Conservation (phyloP, 2,113 vertebrate genomes). For the Paramisgurnus dabryanus region DNA sequence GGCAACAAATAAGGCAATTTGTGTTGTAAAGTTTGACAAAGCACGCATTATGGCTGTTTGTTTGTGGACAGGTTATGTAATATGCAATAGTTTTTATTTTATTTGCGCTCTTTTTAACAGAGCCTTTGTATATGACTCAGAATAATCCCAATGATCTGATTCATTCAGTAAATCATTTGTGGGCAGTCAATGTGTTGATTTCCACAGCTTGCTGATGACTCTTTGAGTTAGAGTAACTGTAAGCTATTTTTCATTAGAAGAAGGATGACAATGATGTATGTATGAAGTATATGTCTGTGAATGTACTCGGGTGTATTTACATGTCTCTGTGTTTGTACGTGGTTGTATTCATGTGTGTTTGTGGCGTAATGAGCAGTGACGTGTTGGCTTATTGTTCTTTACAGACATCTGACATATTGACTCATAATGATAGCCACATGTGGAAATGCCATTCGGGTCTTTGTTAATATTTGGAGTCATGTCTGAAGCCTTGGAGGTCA, state of each 20-base stretch:
- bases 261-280: neutral
- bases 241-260: neutral
- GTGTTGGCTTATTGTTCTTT: conserved; percentile 25
- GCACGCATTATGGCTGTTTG: too few species aligned
- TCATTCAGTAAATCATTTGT: conserved; percentile 3
- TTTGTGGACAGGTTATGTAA: neutral
- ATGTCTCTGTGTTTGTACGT: conserved; percentile 7
- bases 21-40: too few species aligned
- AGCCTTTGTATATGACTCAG: conserved; percentile 11
- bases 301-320: neutral
- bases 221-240: neutral
- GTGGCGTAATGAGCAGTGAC: conserved; percentile 27
- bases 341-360: neutral
- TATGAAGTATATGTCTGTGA: neutral
- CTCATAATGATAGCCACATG: conserved; percentile 27
- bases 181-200: neutral
- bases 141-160: conserved; percentile 10
- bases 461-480: conserved; percentile 30
- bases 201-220: neutral
- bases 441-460: conserved; percentile 29
- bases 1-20: too few species aligned
- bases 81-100: neutral
- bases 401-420: neutral
- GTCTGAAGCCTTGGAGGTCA: conserved; percentile 11
- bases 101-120: neutral